Percentiles rank a stretch among this genome's conserved stretches.
phyloP scores from a whole-genome alignment of 2,113 vertebrate genomes.

The Australoheros scitulus region DNA sequence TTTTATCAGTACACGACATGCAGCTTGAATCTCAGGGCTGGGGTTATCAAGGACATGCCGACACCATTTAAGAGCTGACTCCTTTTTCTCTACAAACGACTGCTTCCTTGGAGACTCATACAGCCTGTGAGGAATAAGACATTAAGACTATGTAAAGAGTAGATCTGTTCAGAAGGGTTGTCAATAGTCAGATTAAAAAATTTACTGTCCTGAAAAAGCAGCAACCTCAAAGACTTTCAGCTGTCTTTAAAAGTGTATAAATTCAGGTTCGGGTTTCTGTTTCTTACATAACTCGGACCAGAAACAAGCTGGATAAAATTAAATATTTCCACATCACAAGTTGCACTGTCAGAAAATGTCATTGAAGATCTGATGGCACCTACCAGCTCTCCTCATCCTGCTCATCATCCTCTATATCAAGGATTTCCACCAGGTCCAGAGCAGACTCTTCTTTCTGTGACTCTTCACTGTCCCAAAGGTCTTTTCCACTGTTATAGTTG shows the following conservation, averaged over 20 bases:
- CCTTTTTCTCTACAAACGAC: constrained; percentile 43
- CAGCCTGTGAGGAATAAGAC: constrained; percentile 72
- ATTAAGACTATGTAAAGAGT: background rate
- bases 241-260: background rate
- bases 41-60: constrained; percentile 84
- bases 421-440: constrained; percentile 81
- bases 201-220: background rate
- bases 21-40: constrained; percentile 81
- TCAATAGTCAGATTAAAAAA: background rate
- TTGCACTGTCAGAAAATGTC: background rate
- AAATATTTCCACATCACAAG: background rate
- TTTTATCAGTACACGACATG: constrained; percentile 76
- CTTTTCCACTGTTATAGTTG: constrained; percentile 21
- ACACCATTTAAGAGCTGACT: constrained; percentile 82
- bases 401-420: constrained; percentile 73
- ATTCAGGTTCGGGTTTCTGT: background rate
- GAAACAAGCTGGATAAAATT: background rate
- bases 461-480: constrained; percentile 40
- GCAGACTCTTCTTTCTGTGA: constrained; percentile 23
- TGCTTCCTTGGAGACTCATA: constrained; percentile 79
- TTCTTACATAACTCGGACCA: background rate
- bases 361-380: constrained; percentile 20
- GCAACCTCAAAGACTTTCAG: background rate
- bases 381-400: constrained; percentile 85
- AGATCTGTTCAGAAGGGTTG: background rate